Conservation (phyloP, 2,797 vertebrate genomes). For the Eidolon dupreanum region DNA sequence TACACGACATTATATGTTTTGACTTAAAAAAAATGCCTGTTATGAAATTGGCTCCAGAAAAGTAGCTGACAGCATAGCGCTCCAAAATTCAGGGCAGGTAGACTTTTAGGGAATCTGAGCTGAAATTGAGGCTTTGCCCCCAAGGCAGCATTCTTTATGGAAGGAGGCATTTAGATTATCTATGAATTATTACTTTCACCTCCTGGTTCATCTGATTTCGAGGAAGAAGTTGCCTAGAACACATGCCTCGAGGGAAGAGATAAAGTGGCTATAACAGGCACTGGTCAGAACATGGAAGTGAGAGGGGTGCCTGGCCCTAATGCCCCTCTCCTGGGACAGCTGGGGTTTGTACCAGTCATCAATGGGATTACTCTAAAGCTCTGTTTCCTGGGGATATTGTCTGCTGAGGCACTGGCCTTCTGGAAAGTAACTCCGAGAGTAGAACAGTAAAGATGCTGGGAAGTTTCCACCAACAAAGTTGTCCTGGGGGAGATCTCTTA, state of each 20-base stretch:
- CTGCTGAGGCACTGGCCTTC: neutral
- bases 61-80: slow-evolving; percentile 1
- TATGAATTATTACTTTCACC: neutral
- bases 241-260: neutral
- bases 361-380: neutral
- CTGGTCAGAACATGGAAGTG: neutral
- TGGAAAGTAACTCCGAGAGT: neutral
- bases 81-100: neutral
- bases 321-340: neutral
- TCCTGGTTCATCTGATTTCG: slow-evolving; percentile 55
- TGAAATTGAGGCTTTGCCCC: slow-evolving; percentile 13
- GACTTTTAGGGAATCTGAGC: neutral
- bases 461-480: neutral
- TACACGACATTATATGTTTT: neutral
- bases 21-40: slow-evolving; percentile 54
- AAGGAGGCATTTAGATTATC: slow-evolving; percentile 39
- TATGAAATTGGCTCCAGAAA: neutral
- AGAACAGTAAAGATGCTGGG: neutral
- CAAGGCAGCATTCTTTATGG: slow-evolving; percentile 62
- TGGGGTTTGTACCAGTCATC: neutral
- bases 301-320: neutral
- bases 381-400: neutral
- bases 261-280: neutral
- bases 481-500: neutral
- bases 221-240: neutral